Conservation (phyloP, 2,113 vertebrate genomes). For the Megaceryle maxima region DNA sequence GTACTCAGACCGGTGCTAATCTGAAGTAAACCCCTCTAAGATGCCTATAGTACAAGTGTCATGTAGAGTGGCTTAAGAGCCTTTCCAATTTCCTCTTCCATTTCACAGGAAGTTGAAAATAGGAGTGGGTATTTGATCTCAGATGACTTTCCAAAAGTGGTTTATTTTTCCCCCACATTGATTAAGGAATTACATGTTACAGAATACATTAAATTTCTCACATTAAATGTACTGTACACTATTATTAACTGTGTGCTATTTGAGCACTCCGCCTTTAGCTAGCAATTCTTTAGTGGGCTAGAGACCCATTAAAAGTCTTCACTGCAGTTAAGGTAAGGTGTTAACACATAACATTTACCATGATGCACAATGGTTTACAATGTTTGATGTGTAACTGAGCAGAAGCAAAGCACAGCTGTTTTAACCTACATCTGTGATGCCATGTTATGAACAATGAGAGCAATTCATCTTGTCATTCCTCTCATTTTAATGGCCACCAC, state of each 20-base stretch:
- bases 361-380: neutral
- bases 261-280: neutral
- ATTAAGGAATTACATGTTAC: neutral
- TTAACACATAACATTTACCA: neutral
- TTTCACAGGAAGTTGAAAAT: neutral
- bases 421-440: neutral
- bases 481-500: neutral
- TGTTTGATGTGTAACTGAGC: neutral
- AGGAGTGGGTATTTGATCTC: neutral
- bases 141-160: neutral
- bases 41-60: neutral
- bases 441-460: neutral
- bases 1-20: accelerated
- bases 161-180: neutral
- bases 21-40: neutral
- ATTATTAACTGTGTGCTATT: neutral
- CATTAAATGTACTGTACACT: neutral
- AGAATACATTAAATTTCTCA: neutral
- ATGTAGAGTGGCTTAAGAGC: neutral
- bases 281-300: neutral
- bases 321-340: neutral
- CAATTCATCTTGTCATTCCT: too few species aligned
- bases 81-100: neutral
- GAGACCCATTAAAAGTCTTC: neutral
- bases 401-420: neutral